These are phyloP conservation scores for Chaetorhynchus papuensis DNA, from an alignment of 2,113 vertebrate species.

Conservation along the genomic window DNA sequence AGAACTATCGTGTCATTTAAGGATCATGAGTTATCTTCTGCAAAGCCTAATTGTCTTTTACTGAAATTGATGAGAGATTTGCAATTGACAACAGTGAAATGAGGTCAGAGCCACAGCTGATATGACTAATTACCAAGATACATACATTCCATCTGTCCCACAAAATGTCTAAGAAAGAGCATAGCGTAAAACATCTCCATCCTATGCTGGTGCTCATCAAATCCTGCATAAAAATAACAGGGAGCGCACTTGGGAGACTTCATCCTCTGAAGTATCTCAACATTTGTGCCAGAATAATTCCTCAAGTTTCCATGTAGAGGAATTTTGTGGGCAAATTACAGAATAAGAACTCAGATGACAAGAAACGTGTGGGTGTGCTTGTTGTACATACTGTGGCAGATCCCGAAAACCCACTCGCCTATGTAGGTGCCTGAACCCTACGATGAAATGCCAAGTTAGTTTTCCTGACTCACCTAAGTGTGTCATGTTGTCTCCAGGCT, in stretches of 20 bases:
- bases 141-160: not conserved
- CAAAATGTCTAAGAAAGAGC: not conserved
- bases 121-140: conserved; percentile 7
- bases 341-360: not conserved
- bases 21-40: not conserved
- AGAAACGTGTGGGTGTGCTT: not conserved
- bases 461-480: not conserved
- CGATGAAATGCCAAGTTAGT: not conserved
- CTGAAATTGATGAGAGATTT: not conserved
- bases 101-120: not conserved
- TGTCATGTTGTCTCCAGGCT: not conserved
- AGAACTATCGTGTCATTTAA: not conserved
- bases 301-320: not conserved
- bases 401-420: not conserved
- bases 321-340: conserved; percentile 1
- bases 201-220: not conserved
- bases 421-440: not conserved
- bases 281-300: not conserved
- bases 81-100: not conserved
- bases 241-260: not conserved
- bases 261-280: not conserved
- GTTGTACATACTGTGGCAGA: not conserved
- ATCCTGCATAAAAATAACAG: not conserved
- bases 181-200: not conserved
- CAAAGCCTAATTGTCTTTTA: not conserved